Evolutionary conservation across 2,888 invertebrate species (phyloP).

Genomic region (Leucania comma): DNA sequence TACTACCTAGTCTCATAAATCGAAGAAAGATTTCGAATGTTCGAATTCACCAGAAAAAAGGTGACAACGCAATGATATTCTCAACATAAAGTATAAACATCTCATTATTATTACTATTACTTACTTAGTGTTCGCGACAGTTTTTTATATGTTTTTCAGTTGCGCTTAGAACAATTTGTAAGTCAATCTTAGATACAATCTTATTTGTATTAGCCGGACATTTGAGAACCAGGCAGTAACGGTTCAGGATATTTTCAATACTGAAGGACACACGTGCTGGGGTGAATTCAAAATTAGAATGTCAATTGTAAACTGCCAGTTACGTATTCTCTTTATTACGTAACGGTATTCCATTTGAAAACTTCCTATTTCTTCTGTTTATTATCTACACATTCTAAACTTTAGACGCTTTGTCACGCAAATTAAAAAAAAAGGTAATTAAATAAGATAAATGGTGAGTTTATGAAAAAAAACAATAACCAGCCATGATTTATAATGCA

Average conservation of each 20-base stretch:
- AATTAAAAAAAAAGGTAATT: too few relatives aligned
- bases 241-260: constrained; percentile 28
- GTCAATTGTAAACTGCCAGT: constrained; percentile 28
- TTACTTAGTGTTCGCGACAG: not conserved
- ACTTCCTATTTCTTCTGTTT: constrained; percentile 8
- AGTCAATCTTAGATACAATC: constrained; percentile 30
- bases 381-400: not conserved
- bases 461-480: not conserved
- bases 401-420: not conserved
- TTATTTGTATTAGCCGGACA: constrained; percentile 9
- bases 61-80: constrained; percentile 7
- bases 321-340: constrained; percentile 10
- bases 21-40: not conserved
- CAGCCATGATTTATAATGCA: not conserved
- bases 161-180: constrained; percentile 30
- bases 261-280: constrained; percentile 42
- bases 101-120: constrained; percentile 19
- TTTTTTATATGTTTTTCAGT: constrained; percentile 46
- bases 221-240: constrained; percentile 18
- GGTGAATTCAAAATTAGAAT: constrained; percentile 49
- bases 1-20: not conserved
- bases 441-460: not conserved
- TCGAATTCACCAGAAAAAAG: not conserved
- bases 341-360: constrained; percentile 7
- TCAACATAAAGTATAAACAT: constrained; percentile 15